Percentiles rank a stretch among this genome's conserved stretches.
Conservation (phyloP, 1,140 invertebrate genomes). For the Dinothrombium tinctorium region DNA sequence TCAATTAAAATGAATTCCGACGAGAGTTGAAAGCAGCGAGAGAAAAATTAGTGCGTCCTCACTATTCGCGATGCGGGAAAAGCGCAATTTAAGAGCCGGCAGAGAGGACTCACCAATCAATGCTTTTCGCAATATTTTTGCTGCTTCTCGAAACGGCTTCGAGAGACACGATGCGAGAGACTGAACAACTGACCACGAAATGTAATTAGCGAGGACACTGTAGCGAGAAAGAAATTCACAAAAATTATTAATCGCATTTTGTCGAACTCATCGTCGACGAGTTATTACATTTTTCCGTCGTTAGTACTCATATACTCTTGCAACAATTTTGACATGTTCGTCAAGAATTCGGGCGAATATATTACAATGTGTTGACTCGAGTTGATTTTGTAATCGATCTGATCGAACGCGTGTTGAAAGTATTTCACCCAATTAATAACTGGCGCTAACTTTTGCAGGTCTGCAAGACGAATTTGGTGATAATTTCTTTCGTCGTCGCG, state of each 20-base stretch:
- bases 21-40: neutral
- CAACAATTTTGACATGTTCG: slow-evolving; percentile 45
- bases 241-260: neutral
- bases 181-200: slow-evolving; percentile 74
- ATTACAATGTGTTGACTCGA: slow-evolving; percentile 48
- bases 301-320: slow-evolving; percentile 22
- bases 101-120: slow-evolving; percentile 28
- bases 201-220: slow-evolving; percentile 69
- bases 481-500: slow-evolving; percentile 76
- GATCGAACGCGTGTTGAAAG: slow-evolving; percentile 35
- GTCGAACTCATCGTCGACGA: neutral
- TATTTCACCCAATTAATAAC: slow-evolving; percentile 60
- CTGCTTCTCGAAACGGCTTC: slow-evolving; percentile 69
- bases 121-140: slow-evolving; percentile 63
- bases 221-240: slow-evolving; percentile 15
- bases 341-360: slow-evolving; percentile 59
- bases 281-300: slow-evolving; percentile 44
- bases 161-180: slow-evolving; percentile 54
- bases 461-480: slow-evolving; percentile 50
- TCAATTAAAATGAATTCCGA: neutral
- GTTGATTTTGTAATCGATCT: slow-evolving; percentile 24
- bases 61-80: neutral
- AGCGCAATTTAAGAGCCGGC: no score
- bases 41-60: neutral
- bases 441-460: slow-evolving; percentile 44